These are phyloP conservation scores for Hylyphantes graminicola DNA, from an alignment of 1,140 invertebrate species.

Conservation along the genomic window DNA sequence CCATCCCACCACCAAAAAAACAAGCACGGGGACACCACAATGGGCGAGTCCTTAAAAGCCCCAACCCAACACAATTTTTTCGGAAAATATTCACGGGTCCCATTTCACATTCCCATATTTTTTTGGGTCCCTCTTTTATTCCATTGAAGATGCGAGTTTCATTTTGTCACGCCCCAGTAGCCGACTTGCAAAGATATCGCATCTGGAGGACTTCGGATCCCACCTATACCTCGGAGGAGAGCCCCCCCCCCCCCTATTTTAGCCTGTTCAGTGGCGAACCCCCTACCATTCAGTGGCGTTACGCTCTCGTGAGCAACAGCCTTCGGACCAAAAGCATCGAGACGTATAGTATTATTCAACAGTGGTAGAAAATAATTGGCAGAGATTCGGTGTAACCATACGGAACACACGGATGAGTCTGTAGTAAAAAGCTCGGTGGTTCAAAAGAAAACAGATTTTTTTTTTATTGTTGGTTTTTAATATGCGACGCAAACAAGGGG, in stretches of 20 bases:
- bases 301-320: conserved; percentile 14
- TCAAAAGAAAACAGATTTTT: too few species aligned
- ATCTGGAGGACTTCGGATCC: conserved; percentile 32
- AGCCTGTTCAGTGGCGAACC: background rate
- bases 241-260: background rate
- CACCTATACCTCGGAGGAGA: conserved; percentile 18
- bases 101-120: conserved; percentile 30
- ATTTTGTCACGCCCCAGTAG: conserved; percentile 40
- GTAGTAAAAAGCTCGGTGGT: too few species aligned
- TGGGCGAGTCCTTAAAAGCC: background rate
- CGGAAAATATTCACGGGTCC: conserved; percentile 30
- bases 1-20: background rate
- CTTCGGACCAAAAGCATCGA: background rate
- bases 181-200: conserved; percentile 10
- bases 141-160: background rate
- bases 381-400: conserved; percentile 24
- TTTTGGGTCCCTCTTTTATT: background rate
- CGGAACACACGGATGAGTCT: conserved; percentile 5
- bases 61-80: background rate
- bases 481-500: conserved; percentile 16
- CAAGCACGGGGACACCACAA: background rate
- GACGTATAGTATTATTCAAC: background rate
- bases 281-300: conserved; percentile 26
- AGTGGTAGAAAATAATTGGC: conserved; percentile 28
- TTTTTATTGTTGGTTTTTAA: background rate